Conservation (phyloP, 2,113 vertebrate genomes). For the Cyphomyrus discorhynchus region DNA sequence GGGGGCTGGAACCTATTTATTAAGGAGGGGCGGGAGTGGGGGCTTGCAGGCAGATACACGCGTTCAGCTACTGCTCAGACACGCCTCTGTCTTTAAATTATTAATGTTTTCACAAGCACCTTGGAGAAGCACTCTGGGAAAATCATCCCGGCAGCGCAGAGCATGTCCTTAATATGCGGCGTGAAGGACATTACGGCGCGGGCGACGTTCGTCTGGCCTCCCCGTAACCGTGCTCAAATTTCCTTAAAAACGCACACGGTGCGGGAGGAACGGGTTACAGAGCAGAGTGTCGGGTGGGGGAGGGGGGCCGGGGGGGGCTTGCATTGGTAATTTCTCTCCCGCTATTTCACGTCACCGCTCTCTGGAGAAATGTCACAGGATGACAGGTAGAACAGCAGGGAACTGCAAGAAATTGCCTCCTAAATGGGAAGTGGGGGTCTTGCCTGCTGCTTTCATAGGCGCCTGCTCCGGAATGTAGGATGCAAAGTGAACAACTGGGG, state of each 20-base stretch:
- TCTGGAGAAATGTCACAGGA: slow-evolving; percentile 43
- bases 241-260: slow-evolving; percentile 45
- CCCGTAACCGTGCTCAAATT: slow-evolving; percentile 48
- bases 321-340: slow-evolving; percentile 49
- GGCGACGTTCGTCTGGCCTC: slow-evolving; percentile 50
- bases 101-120: slow-evolving; percentile 44
- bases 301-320: slow-evolving; percentile 17
- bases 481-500: slow-evolving; percentile 12
- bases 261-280: slow-evolving; percentile 26
- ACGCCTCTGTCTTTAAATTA: slow-evolving; percentile 58
- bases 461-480: slow-evolving; percentile 9
- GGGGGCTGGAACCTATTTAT: slow-evolving; percentile 2
- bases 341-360: slow-evolving; percentile 45
- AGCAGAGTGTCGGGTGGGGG: slow-evolving; percentile 17
- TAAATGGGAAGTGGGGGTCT: slow-evolving; percentile 37
- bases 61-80: slow-evolving; percentile 40
- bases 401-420: slow-evolving; percentile 38
- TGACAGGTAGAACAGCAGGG: slow-evolving; percentile 47
- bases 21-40: background rate
- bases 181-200: slow-evolving; percentile 56
- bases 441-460: slow-evolving; percentile 20
- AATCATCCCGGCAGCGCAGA: slow-evolving; percentile 24
- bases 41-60: slow-evolving; percentile 36
- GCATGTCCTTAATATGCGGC: slow-evolving; percentile 45
- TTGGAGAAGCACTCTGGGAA: background rate